phyloP scores from a whole-genome alignment of 2,888 invertebrate genomes.

The Monoplex corrugatus region DNA sequence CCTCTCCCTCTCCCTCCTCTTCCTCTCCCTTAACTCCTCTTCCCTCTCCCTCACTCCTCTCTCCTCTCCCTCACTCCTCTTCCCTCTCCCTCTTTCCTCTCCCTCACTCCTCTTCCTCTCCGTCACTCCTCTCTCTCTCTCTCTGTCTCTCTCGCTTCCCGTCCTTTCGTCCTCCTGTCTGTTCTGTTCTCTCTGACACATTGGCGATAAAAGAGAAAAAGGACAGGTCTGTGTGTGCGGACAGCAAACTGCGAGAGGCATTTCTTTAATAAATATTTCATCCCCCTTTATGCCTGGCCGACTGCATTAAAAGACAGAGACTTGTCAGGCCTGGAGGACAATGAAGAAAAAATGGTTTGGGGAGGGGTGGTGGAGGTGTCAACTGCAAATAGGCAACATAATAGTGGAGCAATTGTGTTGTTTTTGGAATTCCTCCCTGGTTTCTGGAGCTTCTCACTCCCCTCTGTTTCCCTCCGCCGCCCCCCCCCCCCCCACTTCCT shows the following conservation, averaged over 20 bases:
- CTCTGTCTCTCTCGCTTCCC: neutral
- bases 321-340: neutral
- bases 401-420: conserved; percentile 42
- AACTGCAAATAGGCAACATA: conserved; percentile 46
- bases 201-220: neutral
- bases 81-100: no score
- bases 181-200: neutral
- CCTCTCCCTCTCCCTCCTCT: neutral
- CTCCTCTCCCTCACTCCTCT: no score
- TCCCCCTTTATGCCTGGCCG: neutral
- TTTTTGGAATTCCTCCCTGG: neutral
- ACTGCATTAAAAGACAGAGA: neutral
- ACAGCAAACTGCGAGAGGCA: neutral
- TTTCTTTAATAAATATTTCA: conserved; percentile 33
- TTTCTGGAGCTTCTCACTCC: neutral
- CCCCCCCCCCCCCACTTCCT: neutral
- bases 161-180: neutral
- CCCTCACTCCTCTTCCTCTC: no score
- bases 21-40: neutral
- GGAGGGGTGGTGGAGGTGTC: conserved; percentile 37
- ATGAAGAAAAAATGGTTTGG: neutral
- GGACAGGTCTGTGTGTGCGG: neutral
- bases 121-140: neutral
- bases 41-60: neutral
- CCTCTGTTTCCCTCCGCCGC: neutral